Conservation (phyloP, 2,888 invertebrate genomes). For the Falcaria lacertinaria region DNA sequence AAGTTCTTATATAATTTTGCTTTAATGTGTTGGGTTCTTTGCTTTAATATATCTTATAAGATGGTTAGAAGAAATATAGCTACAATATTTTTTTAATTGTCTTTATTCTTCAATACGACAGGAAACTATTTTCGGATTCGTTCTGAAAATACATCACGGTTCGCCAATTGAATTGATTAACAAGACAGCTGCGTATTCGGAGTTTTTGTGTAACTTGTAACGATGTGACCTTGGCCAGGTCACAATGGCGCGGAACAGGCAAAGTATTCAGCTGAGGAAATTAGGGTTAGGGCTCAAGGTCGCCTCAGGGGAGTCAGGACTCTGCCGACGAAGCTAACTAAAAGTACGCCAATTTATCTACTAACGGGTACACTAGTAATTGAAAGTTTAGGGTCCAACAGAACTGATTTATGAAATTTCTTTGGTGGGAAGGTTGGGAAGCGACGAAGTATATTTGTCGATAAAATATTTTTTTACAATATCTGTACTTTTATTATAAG, state of each 20-base stretch:
- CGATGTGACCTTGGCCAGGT: background rate
- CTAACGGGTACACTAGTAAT: background rate
- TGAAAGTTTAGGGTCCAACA: background rate
- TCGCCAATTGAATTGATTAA: background rate
- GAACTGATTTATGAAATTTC: background rate
- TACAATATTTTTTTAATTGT: background rate
- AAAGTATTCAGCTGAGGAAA: background rate
- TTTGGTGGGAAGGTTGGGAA: background rate
- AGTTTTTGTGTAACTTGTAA: background rate
- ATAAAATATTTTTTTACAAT: background rate
- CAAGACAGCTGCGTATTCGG: background rate
- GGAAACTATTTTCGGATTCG: background rate
- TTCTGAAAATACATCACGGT: background rate
- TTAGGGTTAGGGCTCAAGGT: background rate
- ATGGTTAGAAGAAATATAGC: too few relatives aligned
- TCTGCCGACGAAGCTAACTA: background rate
- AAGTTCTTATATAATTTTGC: too few relatives aligned
- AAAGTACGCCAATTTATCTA: background rate
- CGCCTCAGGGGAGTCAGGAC: background rate
- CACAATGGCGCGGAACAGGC: background rate
- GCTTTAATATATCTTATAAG: too few relatives aligned
- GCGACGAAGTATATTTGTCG: background rate
- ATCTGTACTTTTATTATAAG: too few relatives aligned
- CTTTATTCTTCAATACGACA: background rate
- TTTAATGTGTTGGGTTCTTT: too few relatives aligned